A percentile compares a stretch with the other conserved stretches of the same genome.
These are phyloP conservation scores for Mesorhabditis sp. DNA, from an alignment of 2,888 invertebrate genomes.

Conservation along the genomic window DNA sequence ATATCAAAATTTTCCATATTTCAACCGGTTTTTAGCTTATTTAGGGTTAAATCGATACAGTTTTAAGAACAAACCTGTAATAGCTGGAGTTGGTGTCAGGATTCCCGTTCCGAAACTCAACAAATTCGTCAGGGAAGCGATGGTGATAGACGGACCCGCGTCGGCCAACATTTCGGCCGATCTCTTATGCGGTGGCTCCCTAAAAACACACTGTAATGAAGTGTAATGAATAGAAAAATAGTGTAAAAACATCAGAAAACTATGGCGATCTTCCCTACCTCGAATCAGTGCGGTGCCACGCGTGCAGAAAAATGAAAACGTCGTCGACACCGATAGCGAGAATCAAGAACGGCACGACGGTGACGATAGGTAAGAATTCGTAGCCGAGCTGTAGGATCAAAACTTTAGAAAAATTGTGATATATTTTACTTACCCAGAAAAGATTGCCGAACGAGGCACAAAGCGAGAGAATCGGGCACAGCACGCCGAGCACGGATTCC, in stretches of 20 bases:
- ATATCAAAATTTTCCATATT: not conserved
- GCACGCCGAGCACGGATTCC: slow-evolving; percentile 54
- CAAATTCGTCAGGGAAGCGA: slow-evolving; percentile 55
- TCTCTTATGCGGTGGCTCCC: slow-evolving; percentile 33
- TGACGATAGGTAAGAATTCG: slow-evolving; percentile 56
- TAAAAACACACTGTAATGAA: slow-evolving; percentile 12
- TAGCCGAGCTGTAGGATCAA: slow-evolving; percentile 42
- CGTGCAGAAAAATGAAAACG: slow-evolving; percentile 56
- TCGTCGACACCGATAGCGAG: slow-evolving; percentile 57
- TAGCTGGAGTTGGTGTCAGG: slow-evolving; percentile 55
- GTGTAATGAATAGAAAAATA: not conserved
- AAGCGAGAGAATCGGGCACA: slow-evolving; percentile 55
- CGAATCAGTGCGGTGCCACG: slow-evolving; percentile 49
- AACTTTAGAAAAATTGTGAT: slow-evolving; percentile 1
- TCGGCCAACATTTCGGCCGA: slow-evolving; percentile 51
- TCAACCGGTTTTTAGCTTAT: too few relatives aligned
- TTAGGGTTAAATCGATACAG: too few relatives aligned
- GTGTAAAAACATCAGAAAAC: not conserved
- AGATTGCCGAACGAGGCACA: slow-evolving; percentile 52
- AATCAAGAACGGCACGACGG: slow-evolving; percentile 56
- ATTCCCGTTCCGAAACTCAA: slow-evolving; percentile 56
- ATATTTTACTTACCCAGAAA: slow-evolving; percentile 45
- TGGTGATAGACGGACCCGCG: slow-evolving; percentile 56
- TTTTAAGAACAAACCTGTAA: slow-evolving; percentile 12
- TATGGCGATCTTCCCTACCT: slow-evolving; percentile 17